phyloP scores from a whole-genome alignment of 2,797 vertebrate genomes.

The Melanotaenia nigrans region DNA sequence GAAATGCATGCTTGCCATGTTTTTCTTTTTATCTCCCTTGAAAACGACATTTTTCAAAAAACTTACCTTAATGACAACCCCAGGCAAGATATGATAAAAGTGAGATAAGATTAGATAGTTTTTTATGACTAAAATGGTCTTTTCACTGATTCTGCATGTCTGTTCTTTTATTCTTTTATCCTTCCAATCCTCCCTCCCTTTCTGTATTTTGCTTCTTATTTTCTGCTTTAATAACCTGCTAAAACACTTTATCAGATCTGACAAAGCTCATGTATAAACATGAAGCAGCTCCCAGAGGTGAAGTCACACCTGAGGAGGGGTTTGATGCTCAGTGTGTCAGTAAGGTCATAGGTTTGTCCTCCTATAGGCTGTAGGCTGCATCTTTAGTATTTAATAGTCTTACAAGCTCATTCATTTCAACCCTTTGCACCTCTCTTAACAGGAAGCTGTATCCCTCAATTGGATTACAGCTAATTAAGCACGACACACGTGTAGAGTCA shows the following conservation, averaged over 20 bases:
- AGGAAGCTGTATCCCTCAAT: constrained; percentile 75
- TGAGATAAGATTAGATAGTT: constrained; percentile 49
- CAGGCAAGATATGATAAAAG: constrained; percentile 53
- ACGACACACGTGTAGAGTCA: constrained; percentile 68
- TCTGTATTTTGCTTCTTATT: constrained; percentile 21
- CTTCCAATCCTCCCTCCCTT: constrained; percentile 20
- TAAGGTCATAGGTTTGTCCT: constrained; percentile 42
- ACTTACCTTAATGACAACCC: constrained; percentile 58
- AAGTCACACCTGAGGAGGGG: constrained; percentile 44
- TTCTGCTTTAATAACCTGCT: constrained; percentile 38
- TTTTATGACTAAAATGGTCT: constrained; percentile 43
- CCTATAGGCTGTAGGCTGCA: constrained; percentile 27
- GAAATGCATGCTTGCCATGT: constrained; percentile 54
- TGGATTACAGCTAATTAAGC: constrained; percentile 82
- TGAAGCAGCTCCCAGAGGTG: constrained; percentile 37
- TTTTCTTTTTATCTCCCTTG: constrained; percentile 62
- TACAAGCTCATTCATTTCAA: constrained; percentile 74
- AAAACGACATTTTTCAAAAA: constrained; percentile 42
- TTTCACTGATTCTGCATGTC: constrained; percentile 39
- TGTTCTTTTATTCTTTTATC: constrained; percentile 40
- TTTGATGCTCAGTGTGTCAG: constrained; percentile 41
- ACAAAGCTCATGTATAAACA: constrained; percentile 28
- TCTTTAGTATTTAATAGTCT: constrained; percentile 64
- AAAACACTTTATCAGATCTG: constrained; percentile 32
- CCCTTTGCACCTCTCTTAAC: constrained; percentile 71